Percentiles rank a stretch among this genome's conserved stretches.
Conservation (phyloP, 1,140 invertebrate genomes). For the Drosophila erecta region DNA sequence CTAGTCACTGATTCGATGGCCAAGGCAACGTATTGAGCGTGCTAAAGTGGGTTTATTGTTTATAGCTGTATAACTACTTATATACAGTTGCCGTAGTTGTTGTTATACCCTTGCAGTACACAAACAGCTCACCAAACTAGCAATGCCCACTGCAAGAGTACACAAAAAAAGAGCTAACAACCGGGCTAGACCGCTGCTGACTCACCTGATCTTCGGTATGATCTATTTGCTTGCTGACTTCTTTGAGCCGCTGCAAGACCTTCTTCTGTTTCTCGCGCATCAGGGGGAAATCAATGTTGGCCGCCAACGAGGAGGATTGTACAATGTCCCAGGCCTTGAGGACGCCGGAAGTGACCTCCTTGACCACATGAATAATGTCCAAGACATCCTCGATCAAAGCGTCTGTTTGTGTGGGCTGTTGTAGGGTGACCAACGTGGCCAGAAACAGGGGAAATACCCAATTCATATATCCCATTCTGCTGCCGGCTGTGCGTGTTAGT, state of each 20-base stretch:
- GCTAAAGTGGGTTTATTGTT: slow-evolving; percentile 48
- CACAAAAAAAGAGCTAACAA: slow-evolving; percentile 1
- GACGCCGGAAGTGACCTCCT: slow-evolving; percentile 86
- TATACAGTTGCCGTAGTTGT: background rate
- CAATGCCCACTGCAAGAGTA: background rate
- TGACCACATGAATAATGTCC: slow-evolving; percentile 87
- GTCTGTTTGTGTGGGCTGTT: slow-evolving; percentile 52
- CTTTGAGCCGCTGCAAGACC: slow-evolving; percentile 85
- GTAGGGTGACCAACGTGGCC: slow-evolving; percentile 22
- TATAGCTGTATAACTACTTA: no score
- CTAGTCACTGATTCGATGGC: slow-evolving; percentile 76
- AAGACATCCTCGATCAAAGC: slow-evolving; percentile 86
- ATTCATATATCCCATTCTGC: slow-evolving; percentile 23
- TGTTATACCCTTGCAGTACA: slow-evolving; percentile 4
- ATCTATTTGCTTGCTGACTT: slow-evolving; percentile 85
- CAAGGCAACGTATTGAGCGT: slow-evolving; percentile 69
- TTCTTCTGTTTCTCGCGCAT: slow-evolving; percentile 86
- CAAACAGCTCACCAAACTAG: background rate
- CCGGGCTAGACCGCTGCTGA: background rate
- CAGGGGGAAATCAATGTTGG: slow-evolving; percentile 87
- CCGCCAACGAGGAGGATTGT: slow-evolving; percentile 85
- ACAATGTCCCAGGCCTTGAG: slow-evolving; percentile 88
- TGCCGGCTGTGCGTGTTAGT: slow-evolving; percentile 15
- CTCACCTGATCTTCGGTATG: slow-evolving; percentile 74
- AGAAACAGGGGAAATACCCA: slow-evolving; percentile 28